Conservation (phyloP, 2,797 vertebrate species). For the Pampus argenteus region DNA sequence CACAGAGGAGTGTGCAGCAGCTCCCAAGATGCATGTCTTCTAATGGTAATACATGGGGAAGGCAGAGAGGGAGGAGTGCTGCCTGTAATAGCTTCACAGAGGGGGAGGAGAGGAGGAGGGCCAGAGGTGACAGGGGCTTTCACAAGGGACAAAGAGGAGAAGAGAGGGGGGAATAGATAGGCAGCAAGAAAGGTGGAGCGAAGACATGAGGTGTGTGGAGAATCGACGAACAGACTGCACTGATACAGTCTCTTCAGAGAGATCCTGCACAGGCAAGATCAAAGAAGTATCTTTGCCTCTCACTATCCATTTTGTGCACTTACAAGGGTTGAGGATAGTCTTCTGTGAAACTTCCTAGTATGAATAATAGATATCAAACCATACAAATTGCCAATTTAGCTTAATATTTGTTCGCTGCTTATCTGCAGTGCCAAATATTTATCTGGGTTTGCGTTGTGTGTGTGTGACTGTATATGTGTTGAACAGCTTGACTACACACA, state of each 20-base stretch:
- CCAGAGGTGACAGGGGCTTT: constrained; percentile 83
- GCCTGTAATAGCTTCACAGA: constrained; percentile 89
- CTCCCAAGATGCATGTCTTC: constrained; percentile 94
- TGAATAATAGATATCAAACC: constrained; percentile 71
- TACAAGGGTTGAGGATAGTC: constrained; percentile 56
- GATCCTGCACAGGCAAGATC: constrained; percentile 64
- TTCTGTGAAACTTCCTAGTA: constrained; percentile 59
- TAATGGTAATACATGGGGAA: constrained; percentile 92
- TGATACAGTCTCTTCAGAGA: constrained; percentile 61
- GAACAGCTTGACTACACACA: background rate
- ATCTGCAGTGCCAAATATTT: constrained; percentile 51
- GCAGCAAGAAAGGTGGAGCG: constrained; percentile 69
- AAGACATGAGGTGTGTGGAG: constrained; percentile 80
- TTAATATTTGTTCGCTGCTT: constrained; percentile 38
- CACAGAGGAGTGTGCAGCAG: constrained; percentile 92
- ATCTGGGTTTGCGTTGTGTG: constrained; percentile 6
- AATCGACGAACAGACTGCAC: constrained; percentile 73
- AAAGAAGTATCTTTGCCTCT: constrained; percentile 65
- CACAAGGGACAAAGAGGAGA: constrained; percentile 78
- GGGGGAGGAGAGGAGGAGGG: constrained; percentile 85
- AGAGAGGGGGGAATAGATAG: constrained; percentile 68
- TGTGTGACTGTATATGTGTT: background rate
- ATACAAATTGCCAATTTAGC: constrained; percentile 63
- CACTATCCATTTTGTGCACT: constrained; percentile 54
- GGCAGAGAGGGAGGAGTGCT: constrained; percentile 89